A percentile compares a stretch with the other conserved stretches of the same genome.
phyloP scores from a whole-genome alignment of 2,113 vertebrate genomes.

The Phrynosoma platyrhinos region DNA sequence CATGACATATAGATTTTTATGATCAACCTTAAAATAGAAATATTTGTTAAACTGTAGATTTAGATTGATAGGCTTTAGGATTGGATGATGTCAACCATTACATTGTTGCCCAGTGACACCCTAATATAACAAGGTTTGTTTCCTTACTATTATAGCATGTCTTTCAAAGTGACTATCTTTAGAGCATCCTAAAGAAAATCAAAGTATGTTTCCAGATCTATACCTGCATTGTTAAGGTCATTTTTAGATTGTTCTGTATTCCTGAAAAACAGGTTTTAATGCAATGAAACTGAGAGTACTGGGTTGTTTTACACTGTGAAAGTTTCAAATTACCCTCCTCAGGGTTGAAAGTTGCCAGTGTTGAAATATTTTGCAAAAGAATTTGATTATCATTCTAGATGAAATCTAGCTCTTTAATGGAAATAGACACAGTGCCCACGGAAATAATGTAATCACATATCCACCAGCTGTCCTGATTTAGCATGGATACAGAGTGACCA shows the following conservation, averaged over 20 bases:
- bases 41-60: background rate
- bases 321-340: background rate
- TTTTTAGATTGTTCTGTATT: slow-evolving; percentile 48
- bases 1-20: background rate
- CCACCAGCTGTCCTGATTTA: too few species aligned
- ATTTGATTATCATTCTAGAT: background rate
- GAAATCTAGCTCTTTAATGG: background rate
- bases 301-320: slow-evolving; percentile 33
- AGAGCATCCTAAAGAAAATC: background rate
- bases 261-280: slow-evolving; percentile 47
- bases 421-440: background rate
- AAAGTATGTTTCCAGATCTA: background rate
- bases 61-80: background rate
- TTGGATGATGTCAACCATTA: background rate
- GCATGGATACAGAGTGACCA: too few species aligned
- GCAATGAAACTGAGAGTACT: slow-evolving; percentile 40
- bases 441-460: too few species aligned
- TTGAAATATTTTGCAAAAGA: background rate
- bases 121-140: background rate
- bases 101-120: background rate
- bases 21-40: background rate
- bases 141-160: background rate
- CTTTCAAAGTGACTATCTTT: background rate
- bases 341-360: background rate
- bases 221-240: background rate